A percentile compares a stretch with the other conserved stretches of the same genome.
Conservation (phyloP, 2,797 vertebrate genomes). For the Lutjanus campechanus region DNA sequence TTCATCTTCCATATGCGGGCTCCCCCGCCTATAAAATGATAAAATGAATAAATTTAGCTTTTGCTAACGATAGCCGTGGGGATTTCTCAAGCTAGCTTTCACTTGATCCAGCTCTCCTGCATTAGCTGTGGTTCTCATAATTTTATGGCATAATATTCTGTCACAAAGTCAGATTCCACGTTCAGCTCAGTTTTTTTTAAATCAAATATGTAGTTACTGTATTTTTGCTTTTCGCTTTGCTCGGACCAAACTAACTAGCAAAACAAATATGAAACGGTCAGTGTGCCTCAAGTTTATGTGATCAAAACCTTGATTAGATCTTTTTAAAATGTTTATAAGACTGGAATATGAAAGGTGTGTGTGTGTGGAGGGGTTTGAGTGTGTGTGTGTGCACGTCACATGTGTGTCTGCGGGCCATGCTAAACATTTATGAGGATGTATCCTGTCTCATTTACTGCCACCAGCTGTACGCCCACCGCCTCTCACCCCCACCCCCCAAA, state of each 20-base stretch:
- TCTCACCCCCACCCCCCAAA: not conserved
- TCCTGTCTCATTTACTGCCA: conserved; percentile 55
- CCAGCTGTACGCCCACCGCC: conserved; percentile 47
- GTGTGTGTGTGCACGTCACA: not conserved
- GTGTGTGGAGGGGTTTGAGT: not conserved
- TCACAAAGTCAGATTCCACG: no score
- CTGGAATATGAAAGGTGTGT: not conserved
- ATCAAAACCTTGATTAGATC: not conserved
- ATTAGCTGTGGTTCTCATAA: no score
- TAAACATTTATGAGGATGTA: conserved; percentile 64
- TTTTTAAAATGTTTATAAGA: not conserved
- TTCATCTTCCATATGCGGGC: no score
- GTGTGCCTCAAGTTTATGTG: not conserved
- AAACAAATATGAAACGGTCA: not conserved
- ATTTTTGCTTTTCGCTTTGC: no score
- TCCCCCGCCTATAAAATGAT: no score
- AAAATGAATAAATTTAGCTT: no score
- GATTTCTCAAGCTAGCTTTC: no score
- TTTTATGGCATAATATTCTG: no score
- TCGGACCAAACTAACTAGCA: not conserved
- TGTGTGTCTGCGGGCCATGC: conserved; percentile 25
- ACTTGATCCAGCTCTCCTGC: no score
- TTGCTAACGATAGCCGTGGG: no score
- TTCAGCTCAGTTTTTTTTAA: no score
- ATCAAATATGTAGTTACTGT: no score